phyloP scores from a whole-genome alignment of 2,113 vertebrate species.

The Anolis carolinensis region DNA sequence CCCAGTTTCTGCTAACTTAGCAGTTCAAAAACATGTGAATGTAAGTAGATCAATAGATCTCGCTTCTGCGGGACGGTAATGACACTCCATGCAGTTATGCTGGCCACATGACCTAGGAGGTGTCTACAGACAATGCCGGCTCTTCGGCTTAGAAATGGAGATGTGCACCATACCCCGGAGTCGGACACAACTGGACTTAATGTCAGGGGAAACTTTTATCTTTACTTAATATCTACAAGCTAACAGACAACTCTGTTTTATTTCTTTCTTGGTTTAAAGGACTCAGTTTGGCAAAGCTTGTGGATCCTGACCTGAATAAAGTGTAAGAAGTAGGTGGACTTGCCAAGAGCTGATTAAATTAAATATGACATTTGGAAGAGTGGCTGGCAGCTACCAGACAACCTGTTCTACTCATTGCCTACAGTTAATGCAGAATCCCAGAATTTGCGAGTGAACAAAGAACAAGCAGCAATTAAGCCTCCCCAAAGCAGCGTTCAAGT shows the following conservation, averaged over 20 bases:
- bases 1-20: too few relatives aligned
- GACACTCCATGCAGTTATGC: too few relatives aligned
- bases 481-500: not conserved
- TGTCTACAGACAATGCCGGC: too few relatives aligned
- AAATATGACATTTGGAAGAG: slow-evolving; percentile 14
- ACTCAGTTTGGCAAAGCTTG: not conserved
- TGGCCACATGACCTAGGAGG: too few relatives aligned
- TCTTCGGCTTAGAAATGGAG: too few relatives aligned
- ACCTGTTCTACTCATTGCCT: not conserved
- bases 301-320: slow-evolving; percentile 17
- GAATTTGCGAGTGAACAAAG: not conserved
- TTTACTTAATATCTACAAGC: not conserved
- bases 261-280: not conserved
- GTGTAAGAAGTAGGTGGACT: not conserved
- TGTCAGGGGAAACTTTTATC: too few relatives aligned
- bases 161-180: too few relatives aligned
- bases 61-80: too few relatives aligned
- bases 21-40: too few relatives aligned
- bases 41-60: too few relatives aligned
- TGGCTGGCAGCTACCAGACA: not conserved
- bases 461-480: not conserved
- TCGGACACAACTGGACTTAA: too few relatives aligned
- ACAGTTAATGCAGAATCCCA: not conserved
- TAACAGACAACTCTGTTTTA: not conserved
- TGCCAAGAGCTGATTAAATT: not conserved